A percentile compares a stretch with the other conserved stretches of the same genome.
Conservation (phyloP, 2,888 invertebrate species). For the Dromius quadrimaculatus region DNA sequence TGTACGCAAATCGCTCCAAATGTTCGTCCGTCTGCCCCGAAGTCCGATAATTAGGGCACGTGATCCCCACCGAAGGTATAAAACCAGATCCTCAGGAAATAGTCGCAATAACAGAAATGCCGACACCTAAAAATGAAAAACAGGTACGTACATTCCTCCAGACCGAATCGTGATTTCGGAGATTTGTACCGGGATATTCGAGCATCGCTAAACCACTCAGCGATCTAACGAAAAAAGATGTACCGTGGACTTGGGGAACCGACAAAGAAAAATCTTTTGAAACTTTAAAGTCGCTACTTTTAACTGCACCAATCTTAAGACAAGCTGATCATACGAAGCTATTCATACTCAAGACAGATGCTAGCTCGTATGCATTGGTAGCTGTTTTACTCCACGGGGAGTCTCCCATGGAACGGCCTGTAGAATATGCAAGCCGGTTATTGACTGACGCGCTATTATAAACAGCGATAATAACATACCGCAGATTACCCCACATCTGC, state of each 20-base stretch:
- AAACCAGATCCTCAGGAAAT: conserved; percentile 40
- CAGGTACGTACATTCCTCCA: conserved; percentile 14
- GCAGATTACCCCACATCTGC: too few relatives aligned
- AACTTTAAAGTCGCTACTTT: conserved; percentile 22
- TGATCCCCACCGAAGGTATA: conserved; percentile 36
- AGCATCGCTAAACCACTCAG: conserved; percentile 4
- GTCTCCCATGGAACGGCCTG: conserved; percentile 40
- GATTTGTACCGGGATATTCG: conserved; percentile 11
- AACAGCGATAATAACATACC: too few relatives aligned
- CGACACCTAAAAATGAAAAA: conserved; percentile 29
- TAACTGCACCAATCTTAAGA: conserved; percentile 51
- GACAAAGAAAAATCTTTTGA: conserved; percentile 14
- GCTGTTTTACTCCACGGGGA: conserved; percentile 46
- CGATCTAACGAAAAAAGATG: conserved; percentile 25
- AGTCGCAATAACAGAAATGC: conserved; percentile 27
- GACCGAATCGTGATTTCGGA: conserved; percentile 24
- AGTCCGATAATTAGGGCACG: conserved; percentile 39
- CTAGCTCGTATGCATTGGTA: conserved; percentile 30
- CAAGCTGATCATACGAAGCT: conserved; percentile 54
- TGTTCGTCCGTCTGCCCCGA: conserved; percentile 1
- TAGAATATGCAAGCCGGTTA: conserved; percentile 45
- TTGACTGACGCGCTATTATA: too few relatives aligned
- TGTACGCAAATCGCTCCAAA: conserved; percentile 2
- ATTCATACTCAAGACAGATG: conserved; percentile 54
- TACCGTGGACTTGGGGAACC: neutral